Conservation (phyloP, 1,140 invertebrate species). For the Bursaphelenchus mucronatus region DNA sequence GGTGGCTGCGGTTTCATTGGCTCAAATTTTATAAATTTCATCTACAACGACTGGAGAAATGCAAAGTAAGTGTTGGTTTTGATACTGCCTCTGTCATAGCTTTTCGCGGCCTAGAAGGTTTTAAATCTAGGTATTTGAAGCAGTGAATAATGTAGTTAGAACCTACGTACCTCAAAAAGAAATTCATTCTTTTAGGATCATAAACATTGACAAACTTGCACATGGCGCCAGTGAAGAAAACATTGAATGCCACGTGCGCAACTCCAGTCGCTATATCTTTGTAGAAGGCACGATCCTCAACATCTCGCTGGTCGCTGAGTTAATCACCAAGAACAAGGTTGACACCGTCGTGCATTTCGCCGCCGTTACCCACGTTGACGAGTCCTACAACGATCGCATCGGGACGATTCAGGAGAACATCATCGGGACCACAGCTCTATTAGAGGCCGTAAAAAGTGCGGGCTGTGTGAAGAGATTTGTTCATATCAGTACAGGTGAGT, state of each 20-base stretch:
- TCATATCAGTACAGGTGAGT: conserved; percentile 60
- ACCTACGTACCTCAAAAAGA: background rate
- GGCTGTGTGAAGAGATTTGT: conserved; percentile 50
- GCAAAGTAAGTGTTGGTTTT: conserved; percentile 37
- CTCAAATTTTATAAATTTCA: conserved; percentile 59
- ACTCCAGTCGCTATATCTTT: conserved; percentile 50
- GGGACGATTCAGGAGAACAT: conserved; percentile 61
- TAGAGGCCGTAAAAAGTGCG: conserved; percentile 49
- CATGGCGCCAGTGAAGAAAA: conserved; percentile 48
- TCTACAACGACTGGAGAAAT: conserved; percentile 50
- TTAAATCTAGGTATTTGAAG: background rate
- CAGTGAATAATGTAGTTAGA: background rate
- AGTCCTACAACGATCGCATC: conserved; percentile 59
- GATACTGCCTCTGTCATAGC: too few relatives aligned
- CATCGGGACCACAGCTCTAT: conserved; percentile 53
- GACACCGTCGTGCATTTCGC: conserved; percentile 61
- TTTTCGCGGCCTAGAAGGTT: too few relatives aligned
- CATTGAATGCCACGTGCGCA: conserved; percentile 38
- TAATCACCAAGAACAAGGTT: conserved; percentile 49
- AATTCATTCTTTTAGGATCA: conserved; percentile 38
- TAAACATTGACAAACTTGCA: conserved; percentile 57
- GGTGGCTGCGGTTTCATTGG: conserved; percentile 59
- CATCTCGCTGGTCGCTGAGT: conserved; percentile 31
- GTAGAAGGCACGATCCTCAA: conserved; percentile 50
- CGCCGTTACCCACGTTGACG: conserved; percentile 61